Evolutionary conservation across 2,888 invertebrate genomes (phyloP), one percentile per base, ranked within the genome.

Genomic region (Eristalis pertinax): DNA sequence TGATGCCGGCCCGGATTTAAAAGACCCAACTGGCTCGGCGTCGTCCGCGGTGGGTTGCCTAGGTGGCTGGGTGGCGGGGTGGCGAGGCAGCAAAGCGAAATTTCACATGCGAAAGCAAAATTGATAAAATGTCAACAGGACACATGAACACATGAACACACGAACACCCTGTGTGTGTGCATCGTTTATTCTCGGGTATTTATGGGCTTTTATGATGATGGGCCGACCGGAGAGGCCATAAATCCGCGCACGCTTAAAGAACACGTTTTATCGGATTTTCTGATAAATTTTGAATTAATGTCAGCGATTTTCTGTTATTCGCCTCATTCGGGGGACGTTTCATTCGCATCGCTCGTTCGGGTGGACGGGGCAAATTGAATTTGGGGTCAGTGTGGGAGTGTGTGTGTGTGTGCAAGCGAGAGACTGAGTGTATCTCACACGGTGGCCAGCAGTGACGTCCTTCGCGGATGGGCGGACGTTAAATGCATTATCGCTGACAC

Each of bases 91-190:
- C 7, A 1, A 32, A 24, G 41, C 29, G 29, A 70, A 69, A 80
- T 80, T 81, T 68, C 81, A 77, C 81, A 69, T 77, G 64, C 76
- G 72, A 65, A 60, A 65, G 68, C 77, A 69, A 74, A 81, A 85
- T 81, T 85, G 85, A 81, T 85, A 85, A 85, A 85, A 85, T 85
- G 85, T 85, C 85, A 81, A 77, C 85, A 80, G 26, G 26, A 60
- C 60, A 50, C 50, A 50, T 60, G 65, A 76, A 70, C n/a, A n/a
- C n/a, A n/a, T n/a, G 26, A 15, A 60, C 60, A 50, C 50, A 50
- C 50, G 65, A 76, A 70, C 73, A 69, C 73, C 64, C 62, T 73
- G 67, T 29, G 19, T 29, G 19, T 74, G 11, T 29, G 80, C 76
- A 76, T 43, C 58, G 63, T 75, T 67, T 63, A 81, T 80, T 80